Conservation (phyloP, 2,797 vertebrate genomes). For the Cephalopachus bancanus region DNA sequence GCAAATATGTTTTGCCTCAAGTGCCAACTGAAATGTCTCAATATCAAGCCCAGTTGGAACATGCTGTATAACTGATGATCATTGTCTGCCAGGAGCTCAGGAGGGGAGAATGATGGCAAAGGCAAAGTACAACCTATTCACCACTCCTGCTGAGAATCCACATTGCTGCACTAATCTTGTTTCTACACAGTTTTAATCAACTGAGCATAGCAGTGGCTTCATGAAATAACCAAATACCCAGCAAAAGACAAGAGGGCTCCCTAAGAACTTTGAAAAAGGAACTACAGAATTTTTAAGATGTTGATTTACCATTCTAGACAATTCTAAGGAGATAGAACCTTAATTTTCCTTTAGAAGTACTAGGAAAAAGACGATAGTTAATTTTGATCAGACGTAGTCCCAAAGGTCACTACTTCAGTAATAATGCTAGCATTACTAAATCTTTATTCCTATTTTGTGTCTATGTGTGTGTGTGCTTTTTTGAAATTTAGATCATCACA, state of each 20-base stretch:
- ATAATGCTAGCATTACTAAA: not conserved
- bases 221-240: constrained; percentile 4
- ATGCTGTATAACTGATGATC: not conserved
- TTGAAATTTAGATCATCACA: constrained; percentile 14
- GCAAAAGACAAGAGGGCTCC: not conserved
- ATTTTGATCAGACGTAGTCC: not conserved
- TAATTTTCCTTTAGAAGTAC: constrained; percentile 45
- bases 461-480: not conserved
- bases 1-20: constrained; percentile 51
- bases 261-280: not conserved
- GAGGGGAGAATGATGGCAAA: not conserved
- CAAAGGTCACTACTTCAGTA: not conserved
- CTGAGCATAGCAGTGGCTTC: not conserved
- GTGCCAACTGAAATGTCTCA: constrained; percentile 40
- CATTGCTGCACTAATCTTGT: not conserved
- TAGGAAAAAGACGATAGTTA: not conserved
- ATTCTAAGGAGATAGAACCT: not conserved
- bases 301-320: not conserved
- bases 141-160: not conserved
- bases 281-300: not conserved
- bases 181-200: not conserved
- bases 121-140: not conserved
- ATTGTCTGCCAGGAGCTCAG: not conserved
- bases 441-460: not conserved
- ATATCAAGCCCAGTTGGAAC: constrained; percentile 41